These are phyloP conservation scores for Gymnoscopelus braueri DNA, from an alignment of 2,797 vertebrate species.

Conservation along the genomic window DNA sequence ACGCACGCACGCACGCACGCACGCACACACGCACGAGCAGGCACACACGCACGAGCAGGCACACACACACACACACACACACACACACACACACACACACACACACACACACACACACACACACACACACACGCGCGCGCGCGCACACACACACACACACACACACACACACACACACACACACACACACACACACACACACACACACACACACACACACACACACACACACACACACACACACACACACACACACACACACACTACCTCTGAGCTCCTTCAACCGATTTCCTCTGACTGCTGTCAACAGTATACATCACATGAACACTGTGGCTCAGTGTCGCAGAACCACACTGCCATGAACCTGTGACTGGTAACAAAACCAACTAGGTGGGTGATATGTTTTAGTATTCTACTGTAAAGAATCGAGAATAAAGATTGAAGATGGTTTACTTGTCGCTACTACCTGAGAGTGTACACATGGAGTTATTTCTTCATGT, in stretches of 20 bases:
- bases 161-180: slow-evolving; percentile 18
- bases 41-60: slow-evolving; percentile 12
- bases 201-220: slow-evolving; percentile 10
- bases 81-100: slow-evolving; percentile 15
- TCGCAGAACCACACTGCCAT: too few species aligned
- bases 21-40: slow-evolving; percentile 10
- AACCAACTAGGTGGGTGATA: too few species aligned
- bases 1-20: slow-evolving; percentile 3
- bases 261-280: neutral
- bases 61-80: slow-evolving; percentile 13
- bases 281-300: neutral
- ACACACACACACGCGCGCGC: slow-evolving; percentile 5
- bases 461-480: too few species aligned
- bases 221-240: slow-evolving; percentile 23
- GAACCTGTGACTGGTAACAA: too few species aligned
- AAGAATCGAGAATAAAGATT: too few species aligned
- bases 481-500: too few species aligned
- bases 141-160: slow-evolving; percentile 11
- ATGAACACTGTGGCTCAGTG: too few species aligned
- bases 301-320: too few species aligned
- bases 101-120: slow-evolving; percentile 20
- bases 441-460: too few species aligned
- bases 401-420: too few species aligned
- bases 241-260: neutral
- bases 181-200: slow-evolving; percentile 2